These are phyloP conservation scores for Menidia beryllina DNA, from an alignment of 2,113 vertebrate species.

Conservation along the genomic window DNA sequence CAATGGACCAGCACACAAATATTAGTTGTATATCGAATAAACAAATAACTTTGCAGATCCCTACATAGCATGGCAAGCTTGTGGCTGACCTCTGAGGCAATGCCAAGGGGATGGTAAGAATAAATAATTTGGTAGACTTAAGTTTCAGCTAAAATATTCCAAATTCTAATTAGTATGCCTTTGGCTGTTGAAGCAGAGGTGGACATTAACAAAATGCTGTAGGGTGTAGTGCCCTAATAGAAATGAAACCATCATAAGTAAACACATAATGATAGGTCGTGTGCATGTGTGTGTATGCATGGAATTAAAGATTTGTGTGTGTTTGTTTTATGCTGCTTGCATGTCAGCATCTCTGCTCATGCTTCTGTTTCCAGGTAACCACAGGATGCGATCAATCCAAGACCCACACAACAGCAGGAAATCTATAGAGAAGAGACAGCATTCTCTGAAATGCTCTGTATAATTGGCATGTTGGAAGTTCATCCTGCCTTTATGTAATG, in stretches of 20 bases:
- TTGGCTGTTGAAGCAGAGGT: constrained; percentile 6
- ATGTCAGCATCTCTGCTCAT: constrained; percentile 44
- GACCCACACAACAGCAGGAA: constrained; percentile 53
- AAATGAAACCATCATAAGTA: constrained; percentile 30
- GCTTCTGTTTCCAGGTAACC: constrained; percentile 50
- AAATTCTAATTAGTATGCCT: constrained; percentile 38
- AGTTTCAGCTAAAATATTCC: background rate
- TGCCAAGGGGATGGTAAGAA: constrained; percentile 12
- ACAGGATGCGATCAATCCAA: constrained; percentile 67
- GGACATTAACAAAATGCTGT: constrained; percentile 18
- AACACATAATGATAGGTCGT: constrained; percentile 13
- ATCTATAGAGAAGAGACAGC: constrained; percentile 66
- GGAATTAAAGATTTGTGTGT: constrained; percentile 12
- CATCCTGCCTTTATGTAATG: constrained; percentile 47
- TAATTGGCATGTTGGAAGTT: constrained; percentile 71
- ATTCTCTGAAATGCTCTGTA: constrained; percentile 35
- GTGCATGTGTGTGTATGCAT: background rate
- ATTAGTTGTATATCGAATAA: constrained; percentile 45
- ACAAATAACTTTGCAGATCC: constrained; percentile 23
- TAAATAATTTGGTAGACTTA: constrained; percentile 25
- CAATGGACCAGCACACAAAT: constrained; percentile 43
- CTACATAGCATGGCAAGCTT: constrained; percentile 22
- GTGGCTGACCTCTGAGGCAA: constrained; percentile 10
- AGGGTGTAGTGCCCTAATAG: background rate
- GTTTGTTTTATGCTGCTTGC: constrained; percentile 48